Conservation (phyloP, 2,113 vertebrate genomes). For the Mustelus asterias region DNA sequence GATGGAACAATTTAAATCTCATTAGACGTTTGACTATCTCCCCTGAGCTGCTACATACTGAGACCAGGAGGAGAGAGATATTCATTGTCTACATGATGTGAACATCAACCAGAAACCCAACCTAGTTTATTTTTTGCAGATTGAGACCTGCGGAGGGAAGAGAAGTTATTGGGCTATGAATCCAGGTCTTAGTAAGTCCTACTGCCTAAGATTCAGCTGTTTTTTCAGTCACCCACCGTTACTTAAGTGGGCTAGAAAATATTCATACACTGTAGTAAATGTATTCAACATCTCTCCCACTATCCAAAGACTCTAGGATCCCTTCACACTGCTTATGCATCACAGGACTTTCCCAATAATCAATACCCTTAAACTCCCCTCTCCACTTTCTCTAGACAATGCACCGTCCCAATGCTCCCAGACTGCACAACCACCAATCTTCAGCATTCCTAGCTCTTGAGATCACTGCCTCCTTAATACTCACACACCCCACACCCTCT, state of each 20-base stretch:
- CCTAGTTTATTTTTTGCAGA: background rate
- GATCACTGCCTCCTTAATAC: background rate
- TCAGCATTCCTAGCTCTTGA: background rate
- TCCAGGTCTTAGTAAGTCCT: background rate
- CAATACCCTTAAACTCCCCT: background rate
- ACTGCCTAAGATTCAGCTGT: background rate
- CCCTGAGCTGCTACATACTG: background rate
- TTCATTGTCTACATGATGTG: background rate
- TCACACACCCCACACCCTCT: background rate
- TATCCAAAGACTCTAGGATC: background rate
- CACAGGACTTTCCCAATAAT: background rate
- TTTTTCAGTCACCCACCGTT: background rate
- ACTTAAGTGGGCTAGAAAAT: background rate
- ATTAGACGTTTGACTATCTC: background rate
- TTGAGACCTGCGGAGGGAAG: background rate
- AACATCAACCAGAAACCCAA: background rate
- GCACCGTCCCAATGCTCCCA: background rate
- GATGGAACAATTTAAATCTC: constrained; percentile 6
- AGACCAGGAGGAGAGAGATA: background rate
- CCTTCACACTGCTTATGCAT: background rate
- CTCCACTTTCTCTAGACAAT: background rate
- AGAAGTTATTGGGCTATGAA: background rate
- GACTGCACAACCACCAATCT: background rate
- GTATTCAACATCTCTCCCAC: background rate
- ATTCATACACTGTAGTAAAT: background rate